phyloP scores from a whole-genome alignment of 2,113 vertebrate species.

The zebrafish (Danio rerio) region DNA sequence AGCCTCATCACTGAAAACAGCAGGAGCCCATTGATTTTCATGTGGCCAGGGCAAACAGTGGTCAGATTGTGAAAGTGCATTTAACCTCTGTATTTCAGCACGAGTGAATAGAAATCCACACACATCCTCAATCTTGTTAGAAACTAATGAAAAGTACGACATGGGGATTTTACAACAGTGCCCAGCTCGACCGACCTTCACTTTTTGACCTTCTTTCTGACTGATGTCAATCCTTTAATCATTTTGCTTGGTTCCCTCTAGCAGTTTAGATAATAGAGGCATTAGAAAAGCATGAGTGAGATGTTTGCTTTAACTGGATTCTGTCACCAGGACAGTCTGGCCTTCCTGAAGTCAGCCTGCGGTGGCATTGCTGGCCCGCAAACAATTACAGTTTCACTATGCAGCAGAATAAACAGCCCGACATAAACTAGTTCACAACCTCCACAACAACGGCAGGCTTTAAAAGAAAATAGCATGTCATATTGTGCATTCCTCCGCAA shows the following conservation, averaged over 20 bases:
- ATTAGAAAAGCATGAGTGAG: neutral
- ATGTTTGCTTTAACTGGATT: constrained; percentile 12
- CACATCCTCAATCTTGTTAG: neutral
- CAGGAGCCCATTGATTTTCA: neutral
- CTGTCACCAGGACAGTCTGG: neutral
- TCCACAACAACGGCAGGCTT: neutral
- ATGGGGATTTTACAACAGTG: neutral
- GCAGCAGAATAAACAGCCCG: neutral
- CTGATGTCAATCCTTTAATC: constrained; percentile 32
- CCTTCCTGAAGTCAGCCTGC: constrained; percentile 8
- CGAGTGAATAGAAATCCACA: constrained; percentile 31
- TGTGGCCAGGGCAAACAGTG: neutral
- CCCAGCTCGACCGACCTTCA: neutral
- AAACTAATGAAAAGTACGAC: neutral
- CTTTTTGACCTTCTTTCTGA: neutral
- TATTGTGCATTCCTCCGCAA: neutral
- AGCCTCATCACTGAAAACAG: neutral
- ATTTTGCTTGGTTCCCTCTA: constrained; percentile 13
- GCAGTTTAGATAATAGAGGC: constrained; percentile 8
- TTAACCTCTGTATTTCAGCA: constrained; percentile 37
- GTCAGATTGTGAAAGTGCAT: neutral
- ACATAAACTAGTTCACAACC: neutral
- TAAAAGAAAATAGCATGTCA: neutral
- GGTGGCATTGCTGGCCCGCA: neutral
- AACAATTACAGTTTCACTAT: constrained; percentile 43